Base-by-base conservation (phyloP, 2,888 invertebrate species). In the Pristionchus maxplancki region DNA sequence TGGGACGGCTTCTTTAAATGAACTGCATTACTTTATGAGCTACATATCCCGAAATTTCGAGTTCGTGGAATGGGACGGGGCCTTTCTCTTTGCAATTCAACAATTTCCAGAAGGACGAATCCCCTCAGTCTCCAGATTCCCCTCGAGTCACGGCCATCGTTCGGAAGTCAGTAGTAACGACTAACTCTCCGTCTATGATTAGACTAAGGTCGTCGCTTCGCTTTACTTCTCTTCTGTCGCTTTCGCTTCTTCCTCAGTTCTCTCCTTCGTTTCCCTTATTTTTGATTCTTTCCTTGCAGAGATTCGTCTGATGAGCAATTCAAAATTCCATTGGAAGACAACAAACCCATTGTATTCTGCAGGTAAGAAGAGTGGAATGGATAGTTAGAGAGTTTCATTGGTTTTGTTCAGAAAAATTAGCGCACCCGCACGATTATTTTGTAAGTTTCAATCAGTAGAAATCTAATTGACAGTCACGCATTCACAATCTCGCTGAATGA, bases 301-400 rank as follows among this genome's bases (percentile, higher is more conserved):
- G 78, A 88, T 87, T 40, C 40, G 37, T 67, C 71, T 4, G 82
- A 88, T 24, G 90, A 91, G 34, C 90, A 90, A 34, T 90, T 92
- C 85, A 89, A 91, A 50, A 91, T 92, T 64, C 92, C 92, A n/a
- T 87, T 92, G 34, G 91, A 92, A 87, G 92, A 92, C 88, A 92
- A 92, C 89, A 92, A 92, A 87, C 92, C 92, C 11, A 78, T 92
- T 58, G 89, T 92, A 15, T 92, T 92, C 88, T 92, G 91, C 88
- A 91, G 91, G 90, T 90, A 82, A 85, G 8, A 3, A 20, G 11
- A 15, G 40, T 53, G 31, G 13, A 67, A n/a, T 85, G 6, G 17
- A 37, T 11, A 28, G 13, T 58, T 58, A 17, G 4, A 62, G 28
- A 1, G 17, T 28, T 44, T 48, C 50, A 81, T 81, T 81, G 20